Conservation (phyloP, 2,113 vertebrate genomes). For the Phalacrocorax aristotelis region DNA sequence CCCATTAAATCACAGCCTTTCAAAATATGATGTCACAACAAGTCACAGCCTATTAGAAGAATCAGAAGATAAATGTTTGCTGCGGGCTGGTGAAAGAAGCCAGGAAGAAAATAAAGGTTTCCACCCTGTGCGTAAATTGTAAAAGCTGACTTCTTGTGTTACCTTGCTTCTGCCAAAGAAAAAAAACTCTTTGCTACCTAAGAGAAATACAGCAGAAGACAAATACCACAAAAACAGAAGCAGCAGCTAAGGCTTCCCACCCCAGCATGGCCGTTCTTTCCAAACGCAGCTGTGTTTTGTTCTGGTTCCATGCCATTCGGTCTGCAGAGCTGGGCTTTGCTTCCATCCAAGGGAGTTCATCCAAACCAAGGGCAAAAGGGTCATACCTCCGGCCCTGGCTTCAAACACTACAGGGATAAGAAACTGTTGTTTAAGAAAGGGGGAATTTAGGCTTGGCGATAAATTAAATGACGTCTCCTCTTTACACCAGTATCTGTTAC, state of each 20-base stretch:
- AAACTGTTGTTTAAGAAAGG: not conserved
- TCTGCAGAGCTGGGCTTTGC: not conserved
- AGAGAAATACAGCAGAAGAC: not conserved
- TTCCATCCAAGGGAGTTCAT: not conserved
- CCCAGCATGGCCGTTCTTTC: not conserved
- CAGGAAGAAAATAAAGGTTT: slow-evolving; percentile 62
- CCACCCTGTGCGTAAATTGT: slow-evolving; percentile 21
- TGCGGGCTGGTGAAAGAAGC: slow-evolving; percentile 38
- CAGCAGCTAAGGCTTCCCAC: not conserved
- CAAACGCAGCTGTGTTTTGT: not conserved
- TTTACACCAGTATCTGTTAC: not conserved
- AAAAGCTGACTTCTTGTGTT: slow-evolving; percentile 43
- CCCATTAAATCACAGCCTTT: slow-evolving; percentile 25
- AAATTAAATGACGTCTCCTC: not conserved
- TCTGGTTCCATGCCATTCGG: not conserved
- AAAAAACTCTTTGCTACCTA: slow-evolving; percentile 20
- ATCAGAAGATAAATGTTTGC: slow-evolving; percentile 56
- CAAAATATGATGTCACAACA: slow-evolving; percentile 46
- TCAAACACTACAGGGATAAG: not conserved
- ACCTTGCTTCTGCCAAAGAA: not conserved
- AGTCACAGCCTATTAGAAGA: slow-evolving; percentile 61
- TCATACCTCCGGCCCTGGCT: not conserved
- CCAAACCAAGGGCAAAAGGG: not conserved
- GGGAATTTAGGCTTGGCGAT: not conserved
- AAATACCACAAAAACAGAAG: not conserved